Conservation (phyloP, 2,113 vertebrate genomes). For the Scolopax mira region DNA sequence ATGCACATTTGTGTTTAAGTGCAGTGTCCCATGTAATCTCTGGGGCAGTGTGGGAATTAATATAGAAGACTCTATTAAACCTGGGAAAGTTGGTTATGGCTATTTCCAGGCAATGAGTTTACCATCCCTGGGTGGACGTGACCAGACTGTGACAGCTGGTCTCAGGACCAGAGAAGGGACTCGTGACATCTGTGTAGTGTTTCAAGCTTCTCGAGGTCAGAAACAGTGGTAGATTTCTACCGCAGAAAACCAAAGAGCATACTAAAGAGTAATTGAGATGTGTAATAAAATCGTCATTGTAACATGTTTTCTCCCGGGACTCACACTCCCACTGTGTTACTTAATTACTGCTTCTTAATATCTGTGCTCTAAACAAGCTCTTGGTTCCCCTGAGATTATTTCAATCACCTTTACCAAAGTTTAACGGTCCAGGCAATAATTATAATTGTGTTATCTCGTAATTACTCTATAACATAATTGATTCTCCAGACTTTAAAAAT, state of each 20-base stretch:
- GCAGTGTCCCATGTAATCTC: background rate
- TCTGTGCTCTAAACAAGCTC: background rate
- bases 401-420: conserved; percentile 47
- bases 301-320: background rate
- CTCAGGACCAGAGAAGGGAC: background rate
- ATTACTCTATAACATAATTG: conserved; percentile 4
- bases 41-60: background rate
- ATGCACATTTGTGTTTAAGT: background rate
- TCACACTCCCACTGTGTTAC: background rate
- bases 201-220: background rate
- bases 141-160: background rate
- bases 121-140: background rate
- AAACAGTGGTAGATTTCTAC: background rate
- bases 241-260: background rate
- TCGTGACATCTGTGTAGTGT: background rate
- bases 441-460: conserved; percentile 26
- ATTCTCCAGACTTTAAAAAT: background rate
- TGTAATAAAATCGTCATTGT: background rate
- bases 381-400: background rate
- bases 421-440: conserved; percentile 12
- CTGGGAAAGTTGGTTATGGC: background rate
- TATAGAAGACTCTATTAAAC: background rate
- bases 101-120: background rate
- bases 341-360: conserved; percentile 30
- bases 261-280: background rate